Conservation (phyloP, 2,888 invertebrate species). For the Pseudanteris insignis region DNA sequence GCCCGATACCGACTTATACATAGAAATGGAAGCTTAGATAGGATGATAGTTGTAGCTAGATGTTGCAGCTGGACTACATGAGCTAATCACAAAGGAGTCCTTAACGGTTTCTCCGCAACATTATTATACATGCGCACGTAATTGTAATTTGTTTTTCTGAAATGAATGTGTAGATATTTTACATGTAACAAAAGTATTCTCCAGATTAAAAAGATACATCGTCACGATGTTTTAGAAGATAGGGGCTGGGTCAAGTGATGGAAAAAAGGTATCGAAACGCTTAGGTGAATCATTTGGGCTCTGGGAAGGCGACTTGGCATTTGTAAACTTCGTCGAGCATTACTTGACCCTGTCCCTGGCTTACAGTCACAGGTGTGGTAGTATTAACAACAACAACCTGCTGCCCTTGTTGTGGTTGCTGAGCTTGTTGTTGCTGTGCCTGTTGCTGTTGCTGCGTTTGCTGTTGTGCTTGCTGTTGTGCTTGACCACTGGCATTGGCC, state of each 20-base stretch:
- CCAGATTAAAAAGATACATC: conserved; percentile 28
- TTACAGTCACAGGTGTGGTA: conserved; percentile 63
- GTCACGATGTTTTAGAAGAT: conserved; percentile 12
- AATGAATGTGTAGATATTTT: conserved; percentile 28
- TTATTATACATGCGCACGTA: conserved; percentile 20
- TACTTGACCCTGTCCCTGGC: conserved; percentile 64
- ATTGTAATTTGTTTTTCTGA: conserved; percentile 13
- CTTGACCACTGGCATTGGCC: conserved; percentile 67
- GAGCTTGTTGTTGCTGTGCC: conserved; percentile 55
- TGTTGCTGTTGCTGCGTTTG: conserved; percentile 54
- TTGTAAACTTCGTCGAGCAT: conserved; percentile 66
- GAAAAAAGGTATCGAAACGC: conserved; percentile 24
- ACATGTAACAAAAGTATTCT: conserved; percentile 31
- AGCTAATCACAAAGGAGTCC: conserved; percentile 36
- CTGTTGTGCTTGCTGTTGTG: conserved; percentile 63
- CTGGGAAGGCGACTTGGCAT: conserved; percentile 65
- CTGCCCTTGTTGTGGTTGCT: conserved; percentile 54
- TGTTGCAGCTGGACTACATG: conserved; percentile 5
- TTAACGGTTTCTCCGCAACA: conserved; percentile 5
- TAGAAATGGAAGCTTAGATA: conserved; percentile 11
- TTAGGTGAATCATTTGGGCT: conserved; percentile 65
- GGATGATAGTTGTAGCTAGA: conserved; percentile 2
- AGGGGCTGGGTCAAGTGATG: conserved; percentile 1
- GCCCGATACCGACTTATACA: background rate
- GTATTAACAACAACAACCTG: conserved; percentile 64